Percentiles rank a stretch among this genome's conserved stretches.
Evolutionary conservation across 2,888 invertebrate genomes (phyloP).

Genomic region (Plemyria rubiginata): DNA sequence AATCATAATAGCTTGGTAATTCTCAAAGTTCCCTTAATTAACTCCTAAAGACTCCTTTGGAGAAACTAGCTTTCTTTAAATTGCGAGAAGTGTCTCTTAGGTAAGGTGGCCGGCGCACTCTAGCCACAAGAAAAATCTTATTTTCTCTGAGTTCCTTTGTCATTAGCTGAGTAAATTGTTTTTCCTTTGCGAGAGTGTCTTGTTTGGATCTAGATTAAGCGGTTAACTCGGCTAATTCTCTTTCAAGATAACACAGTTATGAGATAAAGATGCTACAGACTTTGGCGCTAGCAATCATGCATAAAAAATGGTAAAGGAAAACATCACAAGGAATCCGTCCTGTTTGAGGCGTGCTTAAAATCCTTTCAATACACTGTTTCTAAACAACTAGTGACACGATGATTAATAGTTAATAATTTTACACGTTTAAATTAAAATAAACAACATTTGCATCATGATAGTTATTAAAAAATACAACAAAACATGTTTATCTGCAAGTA

Average conservation of each 20-base stretch:
- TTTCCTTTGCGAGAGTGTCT: conserved; percentile 62
- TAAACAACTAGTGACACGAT: no score
- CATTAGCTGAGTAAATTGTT: conserved; percentile 72
- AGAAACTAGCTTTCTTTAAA: conserved; percentile 43
- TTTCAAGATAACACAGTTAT: conserved; percentile 49
- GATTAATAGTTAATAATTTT: no score
- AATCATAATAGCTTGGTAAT: neutral
- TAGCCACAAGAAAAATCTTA: conserved; percentile 55
- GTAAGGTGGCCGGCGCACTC: conserved; percentile 42
- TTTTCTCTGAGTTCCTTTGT: conserved; percentile 64
- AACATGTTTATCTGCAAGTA: no score
- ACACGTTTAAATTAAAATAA: no score
- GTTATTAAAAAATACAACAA: no score
- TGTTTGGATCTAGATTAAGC: conserved; percentile 67
- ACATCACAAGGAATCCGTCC: no score
- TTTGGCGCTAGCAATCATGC: conserved; percentile 37
- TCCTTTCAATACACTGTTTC: no score
- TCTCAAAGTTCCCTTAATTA: conserved; percentile 37
- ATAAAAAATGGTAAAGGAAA: no score
- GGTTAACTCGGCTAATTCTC: conserved; percentile 62
- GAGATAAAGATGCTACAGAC: conserved; percentile 39
- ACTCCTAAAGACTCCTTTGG: conserved; percentile 43
- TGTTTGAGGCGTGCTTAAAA: no score
- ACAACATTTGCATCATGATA: no score
- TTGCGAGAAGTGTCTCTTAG: conserved; percentile 40